Percentiles rank a stretch among this genome's conserved stretches.
phyloP scores from a whole-genome alignment of 2,113 vertebrate species.

The Cyanistes caeruleus region DNA sequence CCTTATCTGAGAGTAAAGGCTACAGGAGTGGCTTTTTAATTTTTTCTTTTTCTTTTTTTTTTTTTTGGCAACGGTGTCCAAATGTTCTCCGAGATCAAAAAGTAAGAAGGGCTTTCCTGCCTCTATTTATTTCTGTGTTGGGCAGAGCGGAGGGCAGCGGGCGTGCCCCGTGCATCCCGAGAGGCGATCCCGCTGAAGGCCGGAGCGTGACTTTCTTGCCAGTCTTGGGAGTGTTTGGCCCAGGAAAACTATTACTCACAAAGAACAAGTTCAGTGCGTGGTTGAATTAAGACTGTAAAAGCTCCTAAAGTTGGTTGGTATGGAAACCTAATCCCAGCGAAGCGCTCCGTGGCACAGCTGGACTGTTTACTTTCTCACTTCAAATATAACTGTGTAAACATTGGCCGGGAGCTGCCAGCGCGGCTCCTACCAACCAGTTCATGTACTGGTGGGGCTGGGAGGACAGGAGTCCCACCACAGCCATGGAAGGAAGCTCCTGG shows the following conservation, averaged over 20 bases:
- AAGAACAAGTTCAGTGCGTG: slow-evolving; percentile 71
- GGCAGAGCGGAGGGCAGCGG: background rate
- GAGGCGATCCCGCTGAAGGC: background rate
- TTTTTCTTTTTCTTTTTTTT: too few species aligned
- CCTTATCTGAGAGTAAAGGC: background rate
- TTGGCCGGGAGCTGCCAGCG: slow-evolving; percentile 62
- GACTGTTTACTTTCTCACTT: slow-evolving; percentile 79
- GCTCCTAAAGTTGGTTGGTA: slow-evolving; percentile 76
- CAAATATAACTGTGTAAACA: slow-evolving; percentile 80
- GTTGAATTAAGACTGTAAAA: slow-evolving; percentile 75
- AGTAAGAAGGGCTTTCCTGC: background rate
- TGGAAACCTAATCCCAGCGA: slow-evolving; percentile 77
- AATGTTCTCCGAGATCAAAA: background rate
- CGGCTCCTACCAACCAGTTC: slow-evolving; percentile 57
- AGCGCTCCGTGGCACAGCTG: slow-evolving; percentile 69
- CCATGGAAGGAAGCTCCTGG: background rate
- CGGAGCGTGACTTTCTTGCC: background rate
- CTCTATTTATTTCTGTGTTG: background rate
- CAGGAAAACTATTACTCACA: slow-evolving; percentile 66
- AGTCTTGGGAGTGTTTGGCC: slow-evolving; percentile 36
- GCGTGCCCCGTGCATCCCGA: background rate
- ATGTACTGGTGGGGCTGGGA: slow-evolving; percentile 54
- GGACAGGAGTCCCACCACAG: slow-evolving; percentile 5
- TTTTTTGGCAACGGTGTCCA: background rate
- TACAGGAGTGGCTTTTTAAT: fast-evolving